Evolutionary conservation across 2,113 vertebrate species (phyloP).

Genomic region (Sander vitreus): DNA sequence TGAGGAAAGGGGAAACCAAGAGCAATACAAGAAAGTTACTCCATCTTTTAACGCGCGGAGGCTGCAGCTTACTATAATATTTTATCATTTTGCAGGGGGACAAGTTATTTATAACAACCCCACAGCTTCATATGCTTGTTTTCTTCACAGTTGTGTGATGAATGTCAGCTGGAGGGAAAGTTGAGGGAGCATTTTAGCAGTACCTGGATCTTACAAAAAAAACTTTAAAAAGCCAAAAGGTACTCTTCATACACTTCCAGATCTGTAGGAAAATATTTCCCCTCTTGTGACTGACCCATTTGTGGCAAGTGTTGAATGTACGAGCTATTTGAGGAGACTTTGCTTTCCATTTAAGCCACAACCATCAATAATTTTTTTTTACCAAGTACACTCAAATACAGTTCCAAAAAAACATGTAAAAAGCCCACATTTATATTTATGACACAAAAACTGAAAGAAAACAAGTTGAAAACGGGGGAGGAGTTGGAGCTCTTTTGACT

Average conservation of each 20-base stretch:
- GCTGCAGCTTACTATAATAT: slow-evolving; percentile 58
- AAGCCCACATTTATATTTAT: slow-evolving; percentile 43
- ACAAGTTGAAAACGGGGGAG: background rate
- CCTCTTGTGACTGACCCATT: slow-evolving; percentile 34
- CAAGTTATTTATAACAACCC: slow-evolving; percentile 58
- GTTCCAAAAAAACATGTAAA: slow-evolving; percentile 16
- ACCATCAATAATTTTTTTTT: slow-evolving; percentile 51
- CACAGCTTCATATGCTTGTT: slow-evolving; percentile 50
- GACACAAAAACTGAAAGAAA: background rate
- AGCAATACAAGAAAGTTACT: slow-evolving; percentile 62
- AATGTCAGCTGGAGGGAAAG: slow-evolving; percentile 33
- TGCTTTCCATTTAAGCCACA: slow-evolving; percentile 59
- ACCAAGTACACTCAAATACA: slow-evolving; percentile 40
- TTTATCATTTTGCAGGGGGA: slow-evolving; percentile 61
- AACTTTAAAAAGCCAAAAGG: background rate
- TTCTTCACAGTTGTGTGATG: slow-evolving; percentile 51
- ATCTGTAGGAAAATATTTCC: slow-evolving; percentile 55
- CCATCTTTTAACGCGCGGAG: slow-evolving; percentile 50
- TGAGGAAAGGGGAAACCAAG: slow-evolving; percentile 68
- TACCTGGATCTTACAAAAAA: slow-evolving; percentile 31
- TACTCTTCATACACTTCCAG: slow-evolving; percentile 33
- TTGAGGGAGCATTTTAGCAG: slow-evolving; percentile 50
- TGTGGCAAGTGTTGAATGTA: slow-evolving; percentile 28
- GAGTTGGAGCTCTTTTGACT: slow-evolving; percentile 14
- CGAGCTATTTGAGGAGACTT: slow-evolving; percentile 37